These are phyloP conservation scores for Pseudorectes ferrugineus DNA, from an alignment of 2,113 vertebrate species.

Conservation along the genomic window DNA sequence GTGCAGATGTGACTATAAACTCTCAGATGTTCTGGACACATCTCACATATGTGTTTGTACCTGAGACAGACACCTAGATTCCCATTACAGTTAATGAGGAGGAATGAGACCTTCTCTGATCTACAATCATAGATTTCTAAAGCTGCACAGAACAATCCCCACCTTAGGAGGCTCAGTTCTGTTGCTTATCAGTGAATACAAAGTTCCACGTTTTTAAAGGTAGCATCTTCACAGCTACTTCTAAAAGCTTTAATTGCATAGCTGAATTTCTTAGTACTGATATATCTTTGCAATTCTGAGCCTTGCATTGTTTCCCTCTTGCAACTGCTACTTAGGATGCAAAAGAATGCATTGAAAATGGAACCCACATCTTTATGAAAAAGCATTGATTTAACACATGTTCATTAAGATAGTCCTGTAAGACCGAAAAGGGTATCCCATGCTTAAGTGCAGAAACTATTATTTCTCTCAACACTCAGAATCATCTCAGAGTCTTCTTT, in stretches of 20 bases:
- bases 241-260: neutral
- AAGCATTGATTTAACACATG: neutral
- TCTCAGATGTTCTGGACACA: neutral
- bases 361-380: neutral
- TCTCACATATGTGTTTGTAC: neutral
- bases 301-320: neutral
- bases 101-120: neutral
- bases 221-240: neutral
- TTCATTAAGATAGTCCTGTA: neutral
- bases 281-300: neutral
- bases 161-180: neutral
- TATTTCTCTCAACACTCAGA: neutral
- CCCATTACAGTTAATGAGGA: neutral
- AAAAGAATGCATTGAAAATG: neutral
- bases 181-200: neutral
- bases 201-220: neutral
- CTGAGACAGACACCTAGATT: neutral
- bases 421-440: neutral
- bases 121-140: neutral
- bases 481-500: neutral
- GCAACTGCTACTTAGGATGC: neutral
- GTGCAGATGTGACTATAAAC: neutral
- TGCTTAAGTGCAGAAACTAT: neutral
- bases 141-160: neutral
- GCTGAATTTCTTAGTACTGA: neutral